A percentile compares a stretch with the other conserved stretches of the same genome.
phyloP scores from a whole-genome alignment of 2,888 invertebrate genomes.

The Epiblema foenella region DNA sequence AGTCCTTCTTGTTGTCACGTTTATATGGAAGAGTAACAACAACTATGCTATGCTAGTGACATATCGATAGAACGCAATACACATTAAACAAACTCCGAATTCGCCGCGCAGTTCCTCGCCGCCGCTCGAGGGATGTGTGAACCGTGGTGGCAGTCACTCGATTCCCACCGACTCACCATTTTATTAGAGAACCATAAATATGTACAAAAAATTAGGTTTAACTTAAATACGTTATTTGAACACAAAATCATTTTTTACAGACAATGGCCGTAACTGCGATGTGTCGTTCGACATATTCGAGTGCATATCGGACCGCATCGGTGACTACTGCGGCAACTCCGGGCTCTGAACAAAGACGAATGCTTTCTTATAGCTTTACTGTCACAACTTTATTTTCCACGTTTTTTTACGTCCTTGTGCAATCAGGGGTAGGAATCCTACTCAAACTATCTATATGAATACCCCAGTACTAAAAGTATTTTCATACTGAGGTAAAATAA shows the following conservation, averaged over 20 bases:
- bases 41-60: too few relatives aligned
- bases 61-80: too few relatives aligned
- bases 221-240: too few relatives aligned
- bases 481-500: not conserved
- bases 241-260: constrained; percentile 66
- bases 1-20: too few relatives aligned
- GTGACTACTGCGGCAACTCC: constrained; percentile 87
- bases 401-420: not conserved
- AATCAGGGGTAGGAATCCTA: not conserved
- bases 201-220: too few relatives aligned
- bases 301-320: constrained; percentile 91
- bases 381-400: not conserved
- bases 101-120: too few relatives aligned
- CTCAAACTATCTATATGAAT: not conserved
- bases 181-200: too few relatives aligned
- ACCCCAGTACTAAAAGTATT: not conserved
- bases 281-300: constrained; percentile 92
- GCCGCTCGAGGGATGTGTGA: too few relatives aligned
- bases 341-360: constrained; percentile 63
- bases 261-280: constrained; percentile 89
- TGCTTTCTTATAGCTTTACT: constrained; percentile 9
- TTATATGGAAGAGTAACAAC: too few relatives aligned
- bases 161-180: too few relatives aligned
- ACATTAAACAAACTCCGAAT: too few relatives aligned
- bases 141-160: too few relatives aligned